Base-by-base conservation (phyloP, 2,113 vertebrate species). In the Lepus americanus region DNA sequence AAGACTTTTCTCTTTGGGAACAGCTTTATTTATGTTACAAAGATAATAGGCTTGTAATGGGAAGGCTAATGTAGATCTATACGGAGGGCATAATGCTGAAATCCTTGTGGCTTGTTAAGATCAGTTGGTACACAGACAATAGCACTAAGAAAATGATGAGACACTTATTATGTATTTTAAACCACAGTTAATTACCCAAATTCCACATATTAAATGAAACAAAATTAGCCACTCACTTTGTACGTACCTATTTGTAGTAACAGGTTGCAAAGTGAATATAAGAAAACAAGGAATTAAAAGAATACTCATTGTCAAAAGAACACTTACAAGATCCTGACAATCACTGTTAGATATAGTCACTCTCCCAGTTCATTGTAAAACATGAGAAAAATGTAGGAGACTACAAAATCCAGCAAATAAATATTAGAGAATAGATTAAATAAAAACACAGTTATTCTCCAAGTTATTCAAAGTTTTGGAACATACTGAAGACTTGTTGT, bases 111-210 rank as follows among this genome's bases (percentile, higher is more conserved):
- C n/a, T 96, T 97, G 74, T 95, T 97, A 95, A 81, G 55, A 96
- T 97, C 92, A 94, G 23, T 31, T 36, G 36, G 88, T 63, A 10
- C 90, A 92, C 33, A 80, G 66, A 97, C 96, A 96, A 95, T 20
- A 84, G 53, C 13, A 69, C 23, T 33, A 69, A 80, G 90, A 89
- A 95, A 95, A 93, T 78, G 79, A 94, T 89, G 70, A 95, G 67
- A 76, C 2, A 3, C 44, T 91, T 94, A 92, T 92, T 92, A 76
- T 81, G 64, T 96, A 33, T 92, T 97, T 92, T 81, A 97, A 94
- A 88, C 69, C 53, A 66, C 39, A 96, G 72, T 93, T 95, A 97
- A 95, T 97, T 97, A 93, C 69, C 90, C 61, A 97, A 92, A 96
- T 97, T 97, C 91, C 53, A 94, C 61, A 89, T 94, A 91, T 84